Evolutionary conservation across 37 sponge, comb jelly and placozoan species (phyloP), one percentile per base, ranked within the genome.

Genomic region (Bolinopsis microptera): DNA sequence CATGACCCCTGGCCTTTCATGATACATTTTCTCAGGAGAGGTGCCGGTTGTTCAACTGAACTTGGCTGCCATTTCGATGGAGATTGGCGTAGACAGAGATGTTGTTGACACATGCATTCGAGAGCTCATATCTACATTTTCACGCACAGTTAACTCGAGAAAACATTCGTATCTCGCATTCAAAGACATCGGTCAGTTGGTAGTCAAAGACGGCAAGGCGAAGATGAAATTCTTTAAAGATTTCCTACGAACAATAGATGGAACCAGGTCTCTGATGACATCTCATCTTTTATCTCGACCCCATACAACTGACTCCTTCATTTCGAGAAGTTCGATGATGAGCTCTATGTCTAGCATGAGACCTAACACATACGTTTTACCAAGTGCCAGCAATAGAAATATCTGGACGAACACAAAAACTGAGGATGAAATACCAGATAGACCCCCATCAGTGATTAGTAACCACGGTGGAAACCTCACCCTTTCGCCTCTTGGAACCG

Each of bases 171-270:
- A 95, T 40, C 39, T 97, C 22, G 93, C 94, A 16, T 95, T 97
- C 69, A 27, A 41, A 32, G 94, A 93, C 38, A 93, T 97, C 33
- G 97, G 97, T 0, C 76, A 93, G 35, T 94, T 97, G 28, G 25
- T 94, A 37, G 82, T 97, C 13, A 35, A 72, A 24, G 95, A 95
- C n/a, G 68, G 92, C 22, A 97, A 94, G 70, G 95, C 92, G 37
- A 95, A 96, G 61, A 95, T 97, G 96, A 96, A 94, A 75, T 97
- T 97, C 67, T 97, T 94, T 90, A 76, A 93, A 69, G 96, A 96
- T 0, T 97, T 97, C 37, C 94, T 97, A 23, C 25, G 34, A 68
- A 38, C n/a, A 0, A 38, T 97, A 69, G 97, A 97, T 70, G 93
- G 93, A 9, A 33, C 74, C 9, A 93, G 94, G 48, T 95, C 96